Base-by-base conservation (phyloP, 2,888 invertebrate species). In the Watsonalla binaria region DNA sequence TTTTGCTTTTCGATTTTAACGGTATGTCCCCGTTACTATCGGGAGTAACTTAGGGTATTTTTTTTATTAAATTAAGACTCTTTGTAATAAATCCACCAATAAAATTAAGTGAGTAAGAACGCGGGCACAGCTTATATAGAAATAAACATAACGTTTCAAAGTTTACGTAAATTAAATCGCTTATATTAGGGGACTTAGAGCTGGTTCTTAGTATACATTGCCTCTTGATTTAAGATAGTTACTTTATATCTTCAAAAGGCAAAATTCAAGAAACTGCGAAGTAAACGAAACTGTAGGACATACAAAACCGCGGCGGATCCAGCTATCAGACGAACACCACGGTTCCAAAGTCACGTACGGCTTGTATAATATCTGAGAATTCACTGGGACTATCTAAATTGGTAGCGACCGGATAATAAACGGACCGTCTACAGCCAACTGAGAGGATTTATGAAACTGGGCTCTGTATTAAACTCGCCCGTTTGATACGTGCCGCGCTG, bases 351-450 rank as follows among this genome's bases (percentile, higher is more conserved):
- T 80, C 84, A 84, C 84, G 84, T 84, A 76, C 63, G 60, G 61
- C 70, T 72, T 77, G 74, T 75, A 77, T 77, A 77, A 80, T 81
- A 80, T 76, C 78, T 76, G 66, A 61, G 68, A 77, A 77, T 78
- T 81, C 75, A 73, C 70, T 74, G 72, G 63, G 62, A 72, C 72
- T 72, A 63, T 74, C 75, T 73, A 81, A 82, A 83, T 79, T 82
- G 77, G 72, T 78, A 71, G 63, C 70, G 78, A 70, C 68, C 61
- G 71, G 77, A 77, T 82, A 76, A 79, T 82, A 81, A 82, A 78
- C 74, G 75, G 70, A 70, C 72, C 70, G 74, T 73, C 75, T 78
- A 78, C 68, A 75, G 66, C 64, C 61, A 65, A 73, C 72, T 66
- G 71, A 63, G 66, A 68, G 68, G 73, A 78, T 78, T 79, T 76